Evolutionary conservation across 2,888 invertebrate genomes (phyloP), one percentile per base, ranked within the genome.

Genomic region (Smittia aterrima): DNA sequence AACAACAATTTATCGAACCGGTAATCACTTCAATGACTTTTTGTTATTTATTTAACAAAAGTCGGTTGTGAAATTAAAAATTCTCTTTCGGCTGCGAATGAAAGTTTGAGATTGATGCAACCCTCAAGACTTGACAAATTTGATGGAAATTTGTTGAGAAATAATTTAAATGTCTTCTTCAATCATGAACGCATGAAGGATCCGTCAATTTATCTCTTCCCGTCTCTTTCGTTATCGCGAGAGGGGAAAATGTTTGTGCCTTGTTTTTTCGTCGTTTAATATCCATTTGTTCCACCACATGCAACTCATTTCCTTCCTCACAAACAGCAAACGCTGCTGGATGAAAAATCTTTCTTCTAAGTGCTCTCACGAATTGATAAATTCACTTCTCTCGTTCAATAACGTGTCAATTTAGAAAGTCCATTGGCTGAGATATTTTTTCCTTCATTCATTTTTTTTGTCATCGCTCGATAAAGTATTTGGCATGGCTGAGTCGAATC

Each of bases 401-500:
- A 47, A 32, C 32, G 32, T 47, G 11, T 47, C 47, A 47, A 47
- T 47, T 47, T 47, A 47, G 47, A 47, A 47, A 47, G 47, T 47
- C 47, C 47, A 47, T 38, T 38, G 6, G 9, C 47, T n/a, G 47
- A 47, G 47, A 47, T 16, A 47, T 47, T 47, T 47, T 47, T 16
- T n/a, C 11, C n/a, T 2, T n/a, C 16, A n/a, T 47, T 38, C 9
- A 4, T 38, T 38, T 4, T 47, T 47, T n/a, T 47, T 47, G 16
- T 47, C 16, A 47, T 47, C 16, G n/a, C 2, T 47, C 16, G 47
- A 47, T 16, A 16, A 47, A n/a, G 11, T n/a, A 47, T 47, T 47
- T 47, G 47, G 16, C 47, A 47, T 47, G 47, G 2, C n/a, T 47
- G 47, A 38, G 9, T 7, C 16, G 47, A 47, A 13, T n/a, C 2